Evolutionary conservation across 2,797 vertebrate genomes (phyloP), one percentile per base, ranked within the genome.

Genomic region (Sebastes hopkinsi): DNA sequence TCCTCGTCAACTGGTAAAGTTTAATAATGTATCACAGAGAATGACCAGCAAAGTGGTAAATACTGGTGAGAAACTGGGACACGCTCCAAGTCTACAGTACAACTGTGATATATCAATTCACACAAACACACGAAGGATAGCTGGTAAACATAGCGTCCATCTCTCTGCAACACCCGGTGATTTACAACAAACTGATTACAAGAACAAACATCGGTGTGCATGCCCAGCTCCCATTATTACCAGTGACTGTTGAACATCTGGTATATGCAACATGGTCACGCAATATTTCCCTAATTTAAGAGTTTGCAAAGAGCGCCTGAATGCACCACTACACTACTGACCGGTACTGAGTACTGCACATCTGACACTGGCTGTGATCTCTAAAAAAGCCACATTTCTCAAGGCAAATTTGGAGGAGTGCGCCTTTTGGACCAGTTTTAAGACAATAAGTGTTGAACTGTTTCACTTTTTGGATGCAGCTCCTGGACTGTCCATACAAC

Each of bases 21-120:
- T 6, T 13, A n/a, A 61, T 46, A 64, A 22, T 23, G 75, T 80
- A 59, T 27, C 8, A 29, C 23, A 1, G 5, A 67, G 25, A 76
- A 69, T 4, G n/a, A 23, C 38, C 25, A 38, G 54, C 16, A 11
- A 54, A 67, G 27, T 56, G n/a, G 18, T 10, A 67, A 81, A 85
- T 46, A 80, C 78, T 55, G 29, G 27, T 22, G 13, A 38, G 10
- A 50, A 46, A 71, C 30, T 34, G 20, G 36, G 18, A 4, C 32
- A 25, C 5, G 3, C 30, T 20, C n/a, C n/a, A 54, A 27, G 36
- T 72, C 62, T 50, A 67, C 14, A 78, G 11, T 46, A 61, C 16
- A 75, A n/a, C 72, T 34, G 34, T 50, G 20, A 72, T 50, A 59
- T 50, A 75, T 86, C 36, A 61, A 18, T 65, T 70, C 38, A 73